Conservation (phyloP, 2,113 vertebrate genomes). For the Geococcyx californianus region DNA sequence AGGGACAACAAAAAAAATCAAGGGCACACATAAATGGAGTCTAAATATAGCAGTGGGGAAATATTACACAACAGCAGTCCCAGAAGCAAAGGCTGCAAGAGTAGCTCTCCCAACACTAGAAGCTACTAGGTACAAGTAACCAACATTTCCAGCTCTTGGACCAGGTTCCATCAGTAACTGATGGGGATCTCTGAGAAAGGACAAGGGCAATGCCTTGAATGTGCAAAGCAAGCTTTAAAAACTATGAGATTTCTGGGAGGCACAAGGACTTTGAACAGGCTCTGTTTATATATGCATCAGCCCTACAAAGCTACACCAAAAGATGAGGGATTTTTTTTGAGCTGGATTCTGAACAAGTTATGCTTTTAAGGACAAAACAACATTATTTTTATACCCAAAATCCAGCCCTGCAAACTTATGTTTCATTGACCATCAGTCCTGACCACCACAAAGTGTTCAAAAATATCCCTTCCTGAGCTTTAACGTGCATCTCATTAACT, state of each 20-base stretch:
- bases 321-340: neutral
- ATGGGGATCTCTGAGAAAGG: neutral
- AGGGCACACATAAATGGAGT: neutral
- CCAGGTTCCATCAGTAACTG: neutral
- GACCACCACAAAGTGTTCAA: neutral
- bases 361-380: neutral
- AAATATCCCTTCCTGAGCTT: neutral
- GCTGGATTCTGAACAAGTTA: neutral
- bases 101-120: neutral
- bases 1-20: neutral
- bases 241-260: neutral
- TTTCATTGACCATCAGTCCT: neutral
- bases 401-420: neutral
- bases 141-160: neutral
- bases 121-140: neutral
- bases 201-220: neutral
- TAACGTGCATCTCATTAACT: neutral
- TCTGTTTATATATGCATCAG: neutral
- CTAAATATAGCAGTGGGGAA: neutral
- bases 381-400: neutral
- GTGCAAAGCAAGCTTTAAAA: neutral
- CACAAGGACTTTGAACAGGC: neutral
- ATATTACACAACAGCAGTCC: neutral
- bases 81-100: neutral
- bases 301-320: neutral